These are phyloP conservation scores for Stichodactyla mertensii DNA, from an alignment of 64 coral and sea anemone genomes.

Conservation along the genomic window DNA sequence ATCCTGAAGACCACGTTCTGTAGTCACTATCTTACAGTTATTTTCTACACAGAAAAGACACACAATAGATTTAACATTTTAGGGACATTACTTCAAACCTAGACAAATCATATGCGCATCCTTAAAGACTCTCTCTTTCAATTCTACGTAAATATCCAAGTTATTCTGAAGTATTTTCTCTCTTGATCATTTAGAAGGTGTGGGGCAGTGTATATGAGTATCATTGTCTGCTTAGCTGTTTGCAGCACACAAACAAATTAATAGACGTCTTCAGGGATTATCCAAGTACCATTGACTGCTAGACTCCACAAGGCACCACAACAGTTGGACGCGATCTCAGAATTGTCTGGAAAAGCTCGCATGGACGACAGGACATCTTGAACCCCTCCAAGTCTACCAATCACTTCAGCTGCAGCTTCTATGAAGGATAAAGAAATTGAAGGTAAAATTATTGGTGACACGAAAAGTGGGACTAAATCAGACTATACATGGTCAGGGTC, in stretches of 20 bases:
- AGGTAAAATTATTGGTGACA: background rate
- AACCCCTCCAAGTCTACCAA: constrained; percentile 82
- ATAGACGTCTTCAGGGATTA: background rate
- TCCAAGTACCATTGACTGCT: constrained; percentile 71
- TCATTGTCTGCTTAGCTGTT: background rate
- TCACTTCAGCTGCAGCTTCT: constrained; percentile 93
- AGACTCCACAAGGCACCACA: constrained; percentile 97
- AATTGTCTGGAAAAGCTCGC: constrained; percentile 81
- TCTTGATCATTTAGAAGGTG: too few relatives aligned
- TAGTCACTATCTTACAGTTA: constrained; percentile 80
- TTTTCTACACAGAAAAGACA: constrained; percentile 32
- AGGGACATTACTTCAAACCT: background rate
- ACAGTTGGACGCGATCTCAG: constrained; percentile 66
- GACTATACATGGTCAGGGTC: background rate
- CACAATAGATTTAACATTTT: too few relatives aligned
- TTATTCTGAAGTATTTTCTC: too few relatives aligned
- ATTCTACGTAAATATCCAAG: too few relatives aligned
- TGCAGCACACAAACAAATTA: background rate
- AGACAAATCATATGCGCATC: background rate
- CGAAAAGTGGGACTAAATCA: background rate
- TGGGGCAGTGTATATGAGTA: too few relatives aligned
- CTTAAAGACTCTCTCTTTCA: background rate
- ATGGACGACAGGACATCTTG: constrained; percentile 86
- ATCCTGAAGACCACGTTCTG: constrained; percentile 92
- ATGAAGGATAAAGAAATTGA: constrained; percentile 2